Percentiles rank a stretch among this genome's conserved stretches.
Evolutionary conservation across 2,888 invertebrate species (phyloP).

Genomic region (Cryptocephalus moraei): DNA sequence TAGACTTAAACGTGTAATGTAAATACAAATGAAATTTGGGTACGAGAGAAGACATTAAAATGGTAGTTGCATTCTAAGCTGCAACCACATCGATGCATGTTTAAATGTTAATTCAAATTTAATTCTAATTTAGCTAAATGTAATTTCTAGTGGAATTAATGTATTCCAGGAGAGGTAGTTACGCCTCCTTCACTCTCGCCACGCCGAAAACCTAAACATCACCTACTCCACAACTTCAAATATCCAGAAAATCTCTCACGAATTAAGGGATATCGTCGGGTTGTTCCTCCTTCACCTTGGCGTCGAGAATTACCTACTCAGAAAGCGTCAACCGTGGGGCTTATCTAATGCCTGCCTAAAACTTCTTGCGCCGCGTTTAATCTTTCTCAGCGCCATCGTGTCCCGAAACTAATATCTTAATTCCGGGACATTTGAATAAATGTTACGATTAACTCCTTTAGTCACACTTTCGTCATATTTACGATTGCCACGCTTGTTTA

Average conservation of each 20-base stretch:
- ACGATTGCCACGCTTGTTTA: slow-evolving; percentile 14
- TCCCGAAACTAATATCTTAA: slow-evolving; percentile 36
- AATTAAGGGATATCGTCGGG: slow-evolving; percentile 14
- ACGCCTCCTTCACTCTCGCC: no score
- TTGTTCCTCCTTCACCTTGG: slow-evolving; percentile 13
- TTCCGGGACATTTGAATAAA: slow-evolving; percentile 35
- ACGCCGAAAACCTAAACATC: no score
- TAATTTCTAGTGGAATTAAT: no score
- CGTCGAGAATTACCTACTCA: slow-evolving; percentile 14
- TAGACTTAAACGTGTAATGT: no score
- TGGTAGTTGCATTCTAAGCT: no score
- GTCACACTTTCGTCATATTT: slow-evolving; percentile 17
- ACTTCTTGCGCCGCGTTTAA: slow-evolving; percentile 25
- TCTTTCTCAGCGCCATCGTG: slow-evolving; percentile 28
- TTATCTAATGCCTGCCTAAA: slow-evolving; percentile 22
- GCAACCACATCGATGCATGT: no score
- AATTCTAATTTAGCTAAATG: no score
- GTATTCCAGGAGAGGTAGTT: no score
- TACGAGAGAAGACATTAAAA: no score
- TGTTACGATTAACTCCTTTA: slow-evolving; percentile 25
- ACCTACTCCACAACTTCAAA: no score
- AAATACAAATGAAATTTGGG: no score
- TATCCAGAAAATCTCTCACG: background rate
- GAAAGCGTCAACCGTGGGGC: slow-evolving; percentile 14
- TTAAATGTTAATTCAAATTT: no score